A percentile compares a stretch with the other conserved stretches of the same genome.
These are phyloP conservation scores for Cantharis lateralis DNA, from an alignment of 2,888 invertebrate species.

Conservation along the genomic window DNA sequence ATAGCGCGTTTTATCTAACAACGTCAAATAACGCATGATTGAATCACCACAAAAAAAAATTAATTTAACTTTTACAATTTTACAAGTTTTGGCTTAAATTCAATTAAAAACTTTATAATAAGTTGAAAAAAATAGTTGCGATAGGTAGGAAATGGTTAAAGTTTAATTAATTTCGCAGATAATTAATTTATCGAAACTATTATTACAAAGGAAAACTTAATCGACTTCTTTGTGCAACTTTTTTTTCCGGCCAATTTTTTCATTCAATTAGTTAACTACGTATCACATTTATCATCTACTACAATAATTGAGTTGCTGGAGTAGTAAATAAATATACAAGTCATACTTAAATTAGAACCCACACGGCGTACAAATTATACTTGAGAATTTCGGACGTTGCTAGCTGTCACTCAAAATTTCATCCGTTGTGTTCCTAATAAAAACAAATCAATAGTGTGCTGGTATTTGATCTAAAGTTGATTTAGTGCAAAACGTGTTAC, in stretches of 20 bases:
- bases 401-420: not conserved
- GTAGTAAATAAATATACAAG: conserved; percentile 2
- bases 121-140: not conserved
- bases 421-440: not conserved
- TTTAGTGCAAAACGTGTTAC: not conserved
- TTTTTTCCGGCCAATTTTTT: not conserved
- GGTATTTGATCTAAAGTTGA: not conserved
- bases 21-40: not conserved
- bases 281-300: not conserved
- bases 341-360: conserved; percentile 3
- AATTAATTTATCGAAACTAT: not conserved
- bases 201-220: not conserved
- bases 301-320: not conserved
- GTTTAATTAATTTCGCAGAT: not conserved
- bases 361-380: conserved; percentile 1
- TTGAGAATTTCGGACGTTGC: not conserved
- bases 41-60: not conserved
- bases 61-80: not conserved
- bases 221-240: not conserved
- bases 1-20: not conserved
- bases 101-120: not conserved
- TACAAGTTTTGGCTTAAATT: not conserved
- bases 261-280: not conserved
- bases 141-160: not conserved
- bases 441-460: not conserved